Base-by-base conservation (phyloP, 30 jellyfish, hydroid and myxozoan species). In the Clytia hemisphaerica region DNA sequence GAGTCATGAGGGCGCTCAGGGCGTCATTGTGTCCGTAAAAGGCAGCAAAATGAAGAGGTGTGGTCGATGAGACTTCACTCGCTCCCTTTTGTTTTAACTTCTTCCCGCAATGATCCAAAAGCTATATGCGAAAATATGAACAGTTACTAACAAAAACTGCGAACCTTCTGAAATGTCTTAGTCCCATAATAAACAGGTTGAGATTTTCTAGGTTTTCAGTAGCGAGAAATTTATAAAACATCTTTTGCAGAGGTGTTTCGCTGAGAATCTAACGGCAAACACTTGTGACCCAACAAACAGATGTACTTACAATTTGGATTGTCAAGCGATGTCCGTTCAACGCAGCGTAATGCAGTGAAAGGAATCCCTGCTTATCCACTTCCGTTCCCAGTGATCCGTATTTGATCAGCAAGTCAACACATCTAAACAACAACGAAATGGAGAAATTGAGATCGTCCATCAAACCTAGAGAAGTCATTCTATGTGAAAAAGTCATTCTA, bases 31-130 rank as follows among this genome's bases (percentile, higher is more conserved):
- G 96, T 16, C 96, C 96, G 67, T 79, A 70, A 70, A 77, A 83
- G 7, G 94, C 83, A 16, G 92, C 94, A 47, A 86, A 60, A 57
- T 86, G 96, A 33, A 86, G 92, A 4, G 96, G 96, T 4, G 96
- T 86, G 45, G 74, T 85, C 82, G 78, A 58, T 6, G 84, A 58
- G 7, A 60, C 61, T n/a, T n/a, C n/a, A n/a, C n/a, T n/a, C n/a
- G n/a, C 57, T 28, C 76, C 59, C 21, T 77, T 84, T 61, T 48
- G 76, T 16, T 36, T 78, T 15, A 71, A 34, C 35, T 70, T 53
- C 25, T 77, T 83, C 22, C 54, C 63, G 1, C 83, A 86, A 40
- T 72, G 87, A 38, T 86, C 96, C 21, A 86, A 37, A 10, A 86
- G 42, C n/a, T n/a, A n/a, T n/a, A n/a, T n/a, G n/a, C n/a, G n/a